Percentiles rank a stretch among this genome's conserved stretches.
These are phyloP conservation scores for Leptopilina drosophilae DNA, from an alignment of 2,888 invertebrate genomes.

Conservation along the genomic window DNA sequence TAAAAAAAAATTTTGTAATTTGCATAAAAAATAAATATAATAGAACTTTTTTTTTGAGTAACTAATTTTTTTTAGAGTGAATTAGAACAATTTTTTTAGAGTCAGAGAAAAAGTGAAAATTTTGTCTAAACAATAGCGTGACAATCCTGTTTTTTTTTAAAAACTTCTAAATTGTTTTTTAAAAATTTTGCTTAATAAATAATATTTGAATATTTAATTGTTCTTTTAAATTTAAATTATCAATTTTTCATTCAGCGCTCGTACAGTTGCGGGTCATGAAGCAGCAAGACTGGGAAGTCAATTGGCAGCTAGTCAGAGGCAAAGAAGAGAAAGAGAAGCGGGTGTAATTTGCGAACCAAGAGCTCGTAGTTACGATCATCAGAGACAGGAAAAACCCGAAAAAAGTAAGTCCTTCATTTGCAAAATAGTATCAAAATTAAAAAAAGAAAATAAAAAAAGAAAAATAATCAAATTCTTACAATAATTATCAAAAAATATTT, in stretches of 20 bases:
- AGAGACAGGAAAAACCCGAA: constrained; percentile 77
- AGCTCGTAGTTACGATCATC: constrained; percentile 84
- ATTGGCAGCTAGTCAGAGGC: constrained; percentile 76
- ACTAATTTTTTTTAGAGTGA: too few relatives aligned
- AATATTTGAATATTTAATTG: too few relatives aligned
- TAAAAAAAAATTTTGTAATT: too few relatives aligned
- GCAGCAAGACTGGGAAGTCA: constrained; percentile 85
- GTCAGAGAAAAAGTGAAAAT: too few relatives aligned
- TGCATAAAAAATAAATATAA: too few relatives aligned
- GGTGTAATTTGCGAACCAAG: constrained; percentile 79
- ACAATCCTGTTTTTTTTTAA: too few relatives aligned
- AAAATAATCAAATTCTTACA: not conserved
- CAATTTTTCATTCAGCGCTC: constrained; percentile 61
- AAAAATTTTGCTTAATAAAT: too few relatives aligned
- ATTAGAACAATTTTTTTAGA: too few relatives aligned
- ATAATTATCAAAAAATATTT: not conserved
- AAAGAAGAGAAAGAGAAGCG: constrained; percentile 71
- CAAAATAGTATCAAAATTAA: not conserved
- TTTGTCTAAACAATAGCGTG: too few relatives aligned
- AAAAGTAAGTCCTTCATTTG: constrained; percentile 76
- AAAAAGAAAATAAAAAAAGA: not conserved
- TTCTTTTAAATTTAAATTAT: too few relatives aligned
- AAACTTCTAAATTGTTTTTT: too few relatives aligned
- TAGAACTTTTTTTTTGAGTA: too few relatives aligned
- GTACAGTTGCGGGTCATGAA: constrained; percentile 89